These are phyloP conservation scores for Callaeas wilsoni DNA, from an alignment of 2,113 vertebrate genomes.

Conservation along the genomic window DNA sequence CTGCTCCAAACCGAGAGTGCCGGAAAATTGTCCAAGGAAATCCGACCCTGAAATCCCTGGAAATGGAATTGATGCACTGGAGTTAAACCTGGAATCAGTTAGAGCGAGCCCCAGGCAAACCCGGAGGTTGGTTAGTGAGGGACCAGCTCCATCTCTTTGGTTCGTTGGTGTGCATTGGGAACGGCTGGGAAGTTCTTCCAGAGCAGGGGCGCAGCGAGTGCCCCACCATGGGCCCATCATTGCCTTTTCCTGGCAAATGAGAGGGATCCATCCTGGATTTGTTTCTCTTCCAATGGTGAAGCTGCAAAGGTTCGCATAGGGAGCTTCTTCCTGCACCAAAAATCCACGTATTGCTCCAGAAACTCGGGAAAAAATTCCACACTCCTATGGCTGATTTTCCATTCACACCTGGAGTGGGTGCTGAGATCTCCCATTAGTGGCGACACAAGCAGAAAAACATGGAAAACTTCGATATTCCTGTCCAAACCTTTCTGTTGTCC, in stretches of 20 bases:
- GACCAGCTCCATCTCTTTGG: neutral
- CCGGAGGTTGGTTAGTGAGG: neutral
- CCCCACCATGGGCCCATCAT: neutral
- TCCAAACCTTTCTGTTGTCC: neutral
- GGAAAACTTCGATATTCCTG: neutral
- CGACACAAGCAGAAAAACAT: neutral
- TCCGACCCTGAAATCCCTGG: neutral
- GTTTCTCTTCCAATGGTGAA: neutral
- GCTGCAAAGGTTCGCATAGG: neutral
- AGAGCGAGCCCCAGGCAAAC: constrained; percentile 4
- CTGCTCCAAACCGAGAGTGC: neutral
- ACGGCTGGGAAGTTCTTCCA: neutral
- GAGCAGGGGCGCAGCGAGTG: neutral
- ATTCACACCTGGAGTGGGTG: neutral
- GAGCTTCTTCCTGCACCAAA: neutral
- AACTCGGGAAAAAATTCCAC: neutral
- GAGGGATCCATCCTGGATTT: neutral
- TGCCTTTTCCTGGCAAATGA: neutral
- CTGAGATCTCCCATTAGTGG: neutral
- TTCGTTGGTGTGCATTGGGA: neutral
- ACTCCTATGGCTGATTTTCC: neutral
- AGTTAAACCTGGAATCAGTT: constrained; percentile 10
- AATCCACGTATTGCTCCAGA: neutral
- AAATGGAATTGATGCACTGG: neutral
- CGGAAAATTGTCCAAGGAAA: neutral